Base-by-base conservation (phyloP, 2,797 vertebrate species). In the Cichlasoma orientale region DNA sequence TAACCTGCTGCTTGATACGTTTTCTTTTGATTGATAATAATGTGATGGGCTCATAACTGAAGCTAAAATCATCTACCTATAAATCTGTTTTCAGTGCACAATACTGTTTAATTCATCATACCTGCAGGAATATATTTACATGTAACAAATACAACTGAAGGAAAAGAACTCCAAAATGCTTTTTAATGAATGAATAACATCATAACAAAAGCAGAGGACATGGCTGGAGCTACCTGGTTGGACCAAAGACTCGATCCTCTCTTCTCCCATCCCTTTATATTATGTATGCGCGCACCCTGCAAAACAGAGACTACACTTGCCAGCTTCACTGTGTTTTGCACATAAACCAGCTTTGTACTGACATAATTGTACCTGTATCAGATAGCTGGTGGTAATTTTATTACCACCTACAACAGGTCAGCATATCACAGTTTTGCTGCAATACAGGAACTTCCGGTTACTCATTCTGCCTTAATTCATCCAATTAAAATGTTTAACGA, bases 1-100 rank as follows among this genome's bases (percentile, higher is more conserved):
- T 73, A 75, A 88, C 72, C 54, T 83, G 53, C 53, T 53, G 54
- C 77, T 75, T 73, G 7, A 84, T 56, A 79, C 55, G 68, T 58
- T 79, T 70, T 86, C 38, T 44, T 73, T 68, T 53, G 31, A 75
- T 33, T 71, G 63, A 73, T 75, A 27, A 69, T 69, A 18, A 57
- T 18, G 52, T 21, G 8, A 78, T 0, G 3, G 4, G 31, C 21
- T 5, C n/a, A 68, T 19, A 41, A 4, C 55, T 54, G 23, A 41
- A 73, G 21, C 0, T 25, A 19, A 72, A 58, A 16, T 0, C 9
- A 38, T 57, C 7, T 7, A 53, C 12, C 14, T 12, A 16, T 56
- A 61, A 16, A 59, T 36, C 1, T 6, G n/a, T 76, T 12, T 50
- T 33, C 3, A 16, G 16, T 8, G 16, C 47, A 63, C 36, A 63